These are phyloP conservation scores for Lepus europaeus DNA, from an alignment of 2,113 vertebrate species.

Conservation along the genomic window DNA sequence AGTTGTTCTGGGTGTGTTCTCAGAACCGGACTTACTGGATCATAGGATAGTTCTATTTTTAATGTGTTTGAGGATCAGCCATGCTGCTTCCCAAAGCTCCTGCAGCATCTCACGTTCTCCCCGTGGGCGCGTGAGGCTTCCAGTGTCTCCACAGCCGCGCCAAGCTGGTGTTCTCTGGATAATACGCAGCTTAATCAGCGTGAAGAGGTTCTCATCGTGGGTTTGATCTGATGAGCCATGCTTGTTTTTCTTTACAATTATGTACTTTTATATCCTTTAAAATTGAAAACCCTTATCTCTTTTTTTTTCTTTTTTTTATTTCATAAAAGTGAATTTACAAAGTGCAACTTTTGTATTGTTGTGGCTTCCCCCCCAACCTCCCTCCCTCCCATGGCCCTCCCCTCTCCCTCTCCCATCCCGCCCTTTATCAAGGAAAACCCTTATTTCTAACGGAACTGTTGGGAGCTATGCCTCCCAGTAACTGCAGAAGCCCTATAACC, in stretches of 20 bases:
- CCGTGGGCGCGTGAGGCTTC: background rate
- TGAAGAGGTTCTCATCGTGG: background rate
- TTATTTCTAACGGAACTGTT: slow-evolving; percentile 22
- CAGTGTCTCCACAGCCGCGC: background rate
- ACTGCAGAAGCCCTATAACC: background rate
- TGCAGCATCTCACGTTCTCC: background rate
- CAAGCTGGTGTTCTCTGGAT: background rate
- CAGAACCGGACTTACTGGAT: background rate
- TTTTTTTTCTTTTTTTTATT: no score
- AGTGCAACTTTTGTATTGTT: no score
- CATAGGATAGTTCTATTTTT: background rate
- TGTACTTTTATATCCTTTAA: background rate
- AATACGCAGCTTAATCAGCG: background rate
- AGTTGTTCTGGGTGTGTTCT: background rate
- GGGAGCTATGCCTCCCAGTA: background rate
- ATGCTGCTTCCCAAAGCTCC: background rate
- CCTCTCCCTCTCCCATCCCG: no score
- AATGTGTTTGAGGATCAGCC: background rate
- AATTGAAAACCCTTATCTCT: no score
- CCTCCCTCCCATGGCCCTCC: no score
- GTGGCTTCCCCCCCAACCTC: no score
- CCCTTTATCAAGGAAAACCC: background rate
- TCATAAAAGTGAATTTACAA: no score
- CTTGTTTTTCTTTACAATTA: background rate
- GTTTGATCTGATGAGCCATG: background rate